These are phyloP conservation scores for Drosophila auraria DNA, from an alignment of 1,140 invertebrate genomes.

Conservation along the genomic window DNA sequence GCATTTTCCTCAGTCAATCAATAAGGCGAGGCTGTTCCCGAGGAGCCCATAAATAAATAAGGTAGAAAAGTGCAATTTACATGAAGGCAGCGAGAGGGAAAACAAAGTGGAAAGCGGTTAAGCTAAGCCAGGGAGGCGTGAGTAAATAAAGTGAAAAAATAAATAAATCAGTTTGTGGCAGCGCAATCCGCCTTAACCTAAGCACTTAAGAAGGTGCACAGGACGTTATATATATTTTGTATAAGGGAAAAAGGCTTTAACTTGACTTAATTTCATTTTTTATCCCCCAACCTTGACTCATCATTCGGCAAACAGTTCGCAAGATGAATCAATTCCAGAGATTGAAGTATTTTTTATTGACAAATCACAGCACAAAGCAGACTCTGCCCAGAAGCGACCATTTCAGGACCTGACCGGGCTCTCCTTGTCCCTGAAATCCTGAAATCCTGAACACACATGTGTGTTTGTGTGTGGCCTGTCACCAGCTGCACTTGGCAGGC, in stretches of 20 bases:
- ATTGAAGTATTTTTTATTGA: neutral
- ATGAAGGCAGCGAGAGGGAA: neutral
- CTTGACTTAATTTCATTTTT: no score
- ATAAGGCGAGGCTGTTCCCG: conserved; percentile 8
- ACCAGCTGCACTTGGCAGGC: conserved; percentile 56
- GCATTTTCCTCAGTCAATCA: conserved; percentile 33
- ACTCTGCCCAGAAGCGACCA: neutral
- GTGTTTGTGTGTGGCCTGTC: conserved; percentile 19
- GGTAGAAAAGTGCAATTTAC: conserved; percentile 10
- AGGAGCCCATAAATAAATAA: conserved; percentile 27
- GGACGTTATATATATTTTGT: neutral
- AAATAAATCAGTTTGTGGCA: conserved; percentile 10
- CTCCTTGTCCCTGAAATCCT: conserved; percentile 20
- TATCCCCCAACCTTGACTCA: neutral
- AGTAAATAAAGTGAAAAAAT: conserved; percentile 13
- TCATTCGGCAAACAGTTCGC: neutral
- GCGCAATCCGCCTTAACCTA: neutral
- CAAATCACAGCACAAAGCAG: neutral
- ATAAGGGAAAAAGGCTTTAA: no score
- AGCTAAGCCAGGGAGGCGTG: neutral
- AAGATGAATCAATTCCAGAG: no score
- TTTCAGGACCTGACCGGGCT: neutral
- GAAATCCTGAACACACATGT: neutral
- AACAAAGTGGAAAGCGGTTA: conserved; percentile 6
- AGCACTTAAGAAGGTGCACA: neutral